These are phyloP conservation scores for Ginglymostoma cirratum DNA, from an alignment of 2,113 vertebrate species.

Conservation along the genomic window DNA sequence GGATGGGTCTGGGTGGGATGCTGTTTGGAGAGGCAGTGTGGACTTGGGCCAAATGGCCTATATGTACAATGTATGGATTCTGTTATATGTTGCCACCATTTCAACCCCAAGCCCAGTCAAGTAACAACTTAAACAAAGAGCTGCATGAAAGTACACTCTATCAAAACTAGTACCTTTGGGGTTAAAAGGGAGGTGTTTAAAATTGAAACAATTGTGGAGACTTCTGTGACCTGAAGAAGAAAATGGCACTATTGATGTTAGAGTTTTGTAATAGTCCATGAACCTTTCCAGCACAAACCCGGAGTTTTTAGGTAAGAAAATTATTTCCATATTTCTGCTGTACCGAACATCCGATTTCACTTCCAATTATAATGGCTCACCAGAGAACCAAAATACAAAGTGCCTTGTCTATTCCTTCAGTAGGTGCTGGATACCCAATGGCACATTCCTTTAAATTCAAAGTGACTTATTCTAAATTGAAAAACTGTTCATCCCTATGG, in stretches of 20 bases:
- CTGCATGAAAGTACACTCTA: not conserved
- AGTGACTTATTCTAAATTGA: not conserved
- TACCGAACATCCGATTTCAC: not conserved
- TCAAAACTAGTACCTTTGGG: not conserved
- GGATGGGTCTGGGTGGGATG: too few relatives aligned
- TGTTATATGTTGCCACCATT: too few relatives aligned
- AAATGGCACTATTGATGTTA: not conserved
- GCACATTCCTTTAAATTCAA: conserved; percentile 16
- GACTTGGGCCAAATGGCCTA: too few relatives aligned
- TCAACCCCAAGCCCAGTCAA: not conserved
- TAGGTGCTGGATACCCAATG: not conserved
- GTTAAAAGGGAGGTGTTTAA: not conserved
- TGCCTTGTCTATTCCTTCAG: not conserved
- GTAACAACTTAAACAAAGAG: not conserved
- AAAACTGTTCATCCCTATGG: not conserved
- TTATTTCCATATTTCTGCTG: not conserved
- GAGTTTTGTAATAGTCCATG: too few relatives aligned
- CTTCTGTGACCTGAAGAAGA: not conserved
- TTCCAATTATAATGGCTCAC: not conserved
- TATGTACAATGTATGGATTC: too few relatives aligned
- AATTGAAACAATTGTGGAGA: not conserved
- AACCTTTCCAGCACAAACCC: not conserved
- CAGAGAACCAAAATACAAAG: not conserved
- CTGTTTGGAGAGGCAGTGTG: too few relatives aligned
- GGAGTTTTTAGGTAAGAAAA: not conserved